phyloP scores from a whole-genome alignment of 2,888 invertebrate genomes.

The Drosophila anomelani region DNA sequence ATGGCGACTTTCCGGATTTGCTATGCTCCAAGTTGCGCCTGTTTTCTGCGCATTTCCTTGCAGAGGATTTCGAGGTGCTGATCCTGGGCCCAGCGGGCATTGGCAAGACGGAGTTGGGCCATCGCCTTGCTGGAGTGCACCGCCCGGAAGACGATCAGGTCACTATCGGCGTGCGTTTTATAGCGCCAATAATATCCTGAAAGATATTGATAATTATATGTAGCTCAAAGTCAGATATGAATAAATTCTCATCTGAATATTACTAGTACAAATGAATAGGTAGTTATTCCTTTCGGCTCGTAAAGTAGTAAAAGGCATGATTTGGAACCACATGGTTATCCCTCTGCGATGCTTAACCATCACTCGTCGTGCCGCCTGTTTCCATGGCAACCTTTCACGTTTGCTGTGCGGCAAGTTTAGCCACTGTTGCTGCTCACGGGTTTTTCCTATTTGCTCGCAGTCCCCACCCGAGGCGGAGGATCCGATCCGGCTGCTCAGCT shows the following conservation, averaged over 20 bases:
- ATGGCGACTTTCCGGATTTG: not conserved
- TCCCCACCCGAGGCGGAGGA: constrained; percentile 7
- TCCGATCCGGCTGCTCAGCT: constrained; percentile 36
- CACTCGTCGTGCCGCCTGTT: too few species aligned
- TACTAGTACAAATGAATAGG: too few species aligned
- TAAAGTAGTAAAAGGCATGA: not conserved
- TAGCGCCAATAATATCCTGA: constrained; percentile 6
- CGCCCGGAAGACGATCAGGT: constrained; percentile 57
- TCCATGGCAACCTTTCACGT: too few species aligned
- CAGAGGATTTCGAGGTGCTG: constrained; percentile 69
- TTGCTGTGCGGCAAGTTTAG: constrained; percentile 53
- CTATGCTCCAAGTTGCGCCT: constrained; percentile 57
- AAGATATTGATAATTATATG: too few species aligned
- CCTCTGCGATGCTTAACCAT: too few species aligned
- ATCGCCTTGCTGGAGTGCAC: constrained; percentile 67
- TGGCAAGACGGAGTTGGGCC: constrained; percentile 83
- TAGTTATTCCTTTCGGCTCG: too few species aligned
- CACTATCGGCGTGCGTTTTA: constrained; percentile 83
- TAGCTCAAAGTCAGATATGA: too few species aligned
- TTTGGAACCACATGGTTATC: too few species aligned
- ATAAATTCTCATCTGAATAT: not conserved
- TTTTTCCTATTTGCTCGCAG: not conserved
- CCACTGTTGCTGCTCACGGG: constrained; percentile 36
- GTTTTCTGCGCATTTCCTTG: constrained; percentile 11
- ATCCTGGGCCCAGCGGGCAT: constrained; percentile 77